Base-by-base conservation (phyloP, 2,797 vertebrate genomes). In the Kryptolebias ocellatus region DNA sequence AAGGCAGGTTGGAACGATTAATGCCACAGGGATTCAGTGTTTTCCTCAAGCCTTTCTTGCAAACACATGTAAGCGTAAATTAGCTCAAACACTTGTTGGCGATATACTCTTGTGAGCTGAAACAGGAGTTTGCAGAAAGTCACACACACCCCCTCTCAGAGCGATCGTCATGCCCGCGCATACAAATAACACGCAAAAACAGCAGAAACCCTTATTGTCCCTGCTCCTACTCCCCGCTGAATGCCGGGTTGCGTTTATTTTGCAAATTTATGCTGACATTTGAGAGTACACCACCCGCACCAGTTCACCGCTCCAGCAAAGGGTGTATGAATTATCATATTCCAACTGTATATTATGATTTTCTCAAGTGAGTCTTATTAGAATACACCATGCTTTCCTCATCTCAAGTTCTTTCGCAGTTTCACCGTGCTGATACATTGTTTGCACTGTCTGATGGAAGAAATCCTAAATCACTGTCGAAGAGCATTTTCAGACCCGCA, bases 231-330 rank as follows among this genome's bases (percentile, higher is more conserved):
- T 92, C 83, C 60, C 45, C 89, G 83, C 91, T 91, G 87, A 91
- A 92, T 85, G 89, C 87, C 72, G 83, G 39, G 63, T 84, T 87
- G 86, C 85, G 83, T 93, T 94, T 93, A 92, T 93, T 94, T 94
- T 92, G 92, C 93, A 94, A 94, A 94, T 94, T 93, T 93, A 94
- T 94, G 91, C 94, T 94, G 93, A 94, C 93, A 94, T 94, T 94
- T 93, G 88, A 91, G 90, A 93, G 87, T 85, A 88, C 87, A 86
- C 87, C 92, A 88, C 92, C 90, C 88, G 89, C 87, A 91, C 90
- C 90, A 85, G 88, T 90, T 92, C 90, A 88, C 87, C 75, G 85
- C 91, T 91, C 89, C 83, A 90, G 90, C 87, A 85, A 61, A 90
- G 91, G 90, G 86, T 90, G 90, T 89, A 81, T 87, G 90, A 91